These are phyloP conservation scores for Hermaeophaga mercurialis DNA, from an alignment of 2,888 invertebrate species.

Conservation along the genomic window DNA sequence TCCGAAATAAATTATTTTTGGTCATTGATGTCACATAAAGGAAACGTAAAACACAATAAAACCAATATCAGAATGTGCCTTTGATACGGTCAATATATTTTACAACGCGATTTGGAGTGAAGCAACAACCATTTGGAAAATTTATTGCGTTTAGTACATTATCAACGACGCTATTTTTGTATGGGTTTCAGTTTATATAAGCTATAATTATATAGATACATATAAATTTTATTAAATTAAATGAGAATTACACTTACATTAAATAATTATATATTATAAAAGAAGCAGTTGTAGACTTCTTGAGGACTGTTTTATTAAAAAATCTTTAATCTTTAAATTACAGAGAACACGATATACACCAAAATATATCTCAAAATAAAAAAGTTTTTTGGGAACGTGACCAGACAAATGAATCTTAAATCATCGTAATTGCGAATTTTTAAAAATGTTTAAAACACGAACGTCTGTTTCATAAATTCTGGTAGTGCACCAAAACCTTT, in stretches of 20 bases:
- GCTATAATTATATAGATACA: too few species aligned
- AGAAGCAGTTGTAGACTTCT: too few species aligned
- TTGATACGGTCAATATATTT: constrained; percentile 22
- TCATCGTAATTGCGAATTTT: not conserved
- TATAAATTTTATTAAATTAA: too few species aligned
- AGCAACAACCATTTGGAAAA: constrained; percentile 30
- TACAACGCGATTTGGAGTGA: constrained; percentile 21
- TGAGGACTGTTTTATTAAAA: too few species aligned
- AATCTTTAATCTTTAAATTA: too few species aligned
- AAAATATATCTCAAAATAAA: too few species aligned
- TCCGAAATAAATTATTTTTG: constrained; percentile 9
- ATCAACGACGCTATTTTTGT: constrained; percentile 29
- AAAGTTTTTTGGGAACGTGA: not conserved
- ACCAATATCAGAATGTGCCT: constrained; percentile 19
- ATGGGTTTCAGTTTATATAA: too few species aligned
- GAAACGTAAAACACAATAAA: constrained; percentile 17
- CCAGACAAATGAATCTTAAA: not conserved
- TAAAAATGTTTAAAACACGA: not conserved
- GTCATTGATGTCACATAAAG: constrained; percentile 18
- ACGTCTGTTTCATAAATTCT: not conserved
- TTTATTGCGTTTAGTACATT: constrained; percentile 38
- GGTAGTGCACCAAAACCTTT: too few species aligned
- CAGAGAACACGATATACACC: too few species aligned
- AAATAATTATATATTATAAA: too few species aligned
- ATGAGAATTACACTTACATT: too few species aligned